Percentiles rank a stretch among this genome's conserved stretches.
These are phyloP conservation scores for Sminthurinus signatus DNA, from an alignment of 1,140 invertebrate genomes.

Conservation along the genomic window DNA sequence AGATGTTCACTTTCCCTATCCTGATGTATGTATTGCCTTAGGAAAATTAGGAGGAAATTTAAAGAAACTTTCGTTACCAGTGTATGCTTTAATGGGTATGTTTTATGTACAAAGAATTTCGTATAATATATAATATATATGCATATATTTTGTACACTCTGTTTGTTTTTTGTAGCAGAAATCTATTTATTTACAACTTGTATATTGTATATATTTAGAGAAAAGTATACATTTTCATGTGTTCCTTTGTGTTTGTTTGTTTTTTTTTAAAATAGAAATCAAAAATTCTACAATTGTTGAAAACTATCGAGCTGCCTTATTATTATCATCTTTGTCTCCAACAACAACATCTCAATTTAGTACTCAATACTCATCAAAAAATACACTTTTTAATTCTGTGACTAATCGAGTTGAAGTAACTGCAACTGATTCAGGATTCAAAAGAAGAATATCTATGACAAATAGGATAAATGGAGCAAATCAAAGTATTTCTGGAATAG, in stretches of 20 bases:
- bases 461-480: neutral
- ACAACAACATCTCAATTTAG: too few species aligned
- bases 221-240: neutral
- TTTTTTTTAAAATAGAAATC: too few species aligned
- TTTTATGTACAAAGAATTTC: too few species aligned
- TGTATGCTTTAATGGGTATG: conserved; percentile 8
- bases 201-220: neutral
- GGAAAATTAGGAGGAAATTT: neutral
- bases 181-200: neutral
- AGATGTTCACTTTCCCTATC: conserved; percentile 5
- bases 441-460: neutral
- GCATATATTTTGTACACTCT: too few species aligned
- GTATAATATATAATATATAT: too few species aligned
- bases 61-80: neutral
- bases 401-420: neutral
- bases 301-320: neutral
- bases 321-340: neutral
- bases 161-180: too few species aligned
- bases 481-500: neutral
- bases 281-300: neutral
- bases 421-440: neutral
- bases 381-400: too few species aligned
- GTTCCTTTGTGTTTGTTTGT: too few species aligned
- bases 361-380: too few species aligned
- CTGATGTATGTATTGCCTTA: conserved; percentile 2